Evolutionary conservation across 2,888 invertebrate genomes (phyloP), one percentile per base, ranked within the genome.

Genomic region (Napeogenes inachia): DNA sequence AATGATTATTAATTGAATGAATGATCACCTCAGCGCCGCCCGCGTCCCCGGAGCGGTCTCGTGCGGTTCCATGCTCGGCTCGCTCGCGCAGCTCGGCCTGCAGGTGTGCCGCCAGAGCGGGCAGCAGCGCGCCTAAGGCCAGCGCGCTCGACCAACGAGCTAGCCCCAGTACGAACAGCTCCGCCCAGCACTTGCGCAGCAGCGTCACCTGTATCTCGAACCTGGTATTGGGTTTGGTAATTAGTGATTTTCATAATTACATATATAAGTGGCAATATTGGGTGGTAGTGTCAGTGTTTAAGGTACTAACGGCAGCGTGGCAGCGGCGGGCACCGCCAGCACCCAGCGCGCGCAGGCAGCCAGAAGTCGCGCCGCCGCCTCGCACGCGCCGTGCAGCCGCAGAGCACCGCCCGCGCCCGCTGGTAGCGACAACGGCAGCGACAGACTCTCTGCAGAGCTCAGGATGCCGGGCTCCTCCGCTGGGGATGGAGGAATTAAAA

Each of bases 321-420:
- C 94, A 80, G 97, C 97, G 54, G 95, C 95, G 35, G 95, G 94
- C 73, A 98, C 93, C 73, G 95, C 95, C 70, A 95, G 92, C 58
- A 97, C 93, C 97, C 98, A 99, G 76, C 98, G 95, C 62, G 98
- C 95, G 13, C 95, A 94, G 10, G 98, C 93, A 77, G 98, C 98
- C 62, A 99, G 92, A 60, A 99, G 92, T 57, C 99, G 91, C 2
- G 98, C 97, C 33, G 97, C 98, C 71, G 96, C 97, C 91, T 99
- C 99, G 87, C 98, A 99, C 58, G 97, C 96, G 76, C 97, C 98
- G 89, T 98, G 98, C 76, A 97, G 94, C 71, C 98, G 97, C 73
- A 98, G 92, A 86, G 96, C 97, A n/a, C 96, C 93, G 13, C 97
- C 96, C 73, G 96, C 94, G 5, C 93, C 93, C 13, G 94, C 95